phyloP scores from a whole-genome alignment of 1,140 invertebrate genomes.

The Sitophilus oryzae region DNA sequence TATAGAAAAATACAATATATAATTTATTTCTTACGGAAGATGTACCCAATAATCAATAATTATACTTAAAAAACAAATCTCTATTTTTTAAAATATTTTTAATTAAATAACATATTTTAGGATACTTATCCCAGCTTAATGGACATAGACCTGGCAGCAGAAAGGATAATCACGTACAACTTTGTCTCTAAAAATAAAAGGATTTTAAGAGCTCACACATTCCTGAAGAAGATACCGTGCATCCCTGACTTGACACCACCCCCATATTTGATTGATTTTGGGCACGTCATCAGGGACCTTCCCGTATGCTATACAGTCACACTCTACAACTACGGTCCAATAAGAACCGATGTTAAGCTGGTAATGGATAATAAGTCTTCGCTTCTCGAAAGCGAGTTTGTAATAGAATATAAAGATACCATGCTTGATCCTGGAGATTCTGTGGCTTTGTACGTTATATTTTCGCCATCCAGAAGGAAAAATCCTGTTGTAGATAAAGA shows the following conservation, averaged over 20 bases:
- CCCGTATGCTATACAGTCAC: constrained; percentile 31
- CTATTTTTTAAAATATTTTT: too few relatives aligned
- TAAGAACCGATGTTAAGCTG: constrained; percentile 32
- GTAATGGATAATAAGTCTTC: constrained; percentile 10
- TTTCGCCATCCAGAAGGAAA: constrained; percentile 15
- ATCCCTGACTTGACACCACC: constrained; percentile 40
- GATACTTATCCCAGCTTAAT: constrained; percentile 29
- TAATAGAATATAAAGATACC: constrained; percentile 33
- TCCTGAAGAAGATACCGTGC: constrained; percentile 16
- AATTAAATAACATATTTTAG: too few relatives aligned
- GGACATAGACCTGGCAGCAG: constrained; percentile 47
- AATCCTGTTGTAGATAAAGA: constrained; percentile 1
- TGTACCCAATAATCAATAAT: too few relatives aligned
- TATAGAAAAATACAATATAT: too few relatives aligned
- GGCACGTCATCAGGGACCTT: constrained; percentile 39
- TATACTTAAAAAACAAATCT: not conserved
- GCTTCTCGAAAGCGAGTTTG: constrained; percentile 31
- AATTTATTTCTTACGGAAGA: too few relatives aligned
- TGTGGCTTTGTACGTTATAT: constrained; percentile 34
- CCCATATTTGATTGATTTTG: constrained; percentile 45
- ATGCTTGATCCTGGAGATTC: constrained; percentile 33
- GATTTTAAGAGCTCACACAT: constrained; percentile 26
- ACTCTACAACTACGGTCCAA: constrained; percentile 44
- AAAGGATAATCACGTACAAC: constrained; percentile 38
- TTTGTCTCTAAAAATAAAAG: constrained; percentile 34